Evolutionary conservation across 2,113 vertebrate genomes (phyloP).

Genomic region (Ramphastos sulfuratus): DNA sequence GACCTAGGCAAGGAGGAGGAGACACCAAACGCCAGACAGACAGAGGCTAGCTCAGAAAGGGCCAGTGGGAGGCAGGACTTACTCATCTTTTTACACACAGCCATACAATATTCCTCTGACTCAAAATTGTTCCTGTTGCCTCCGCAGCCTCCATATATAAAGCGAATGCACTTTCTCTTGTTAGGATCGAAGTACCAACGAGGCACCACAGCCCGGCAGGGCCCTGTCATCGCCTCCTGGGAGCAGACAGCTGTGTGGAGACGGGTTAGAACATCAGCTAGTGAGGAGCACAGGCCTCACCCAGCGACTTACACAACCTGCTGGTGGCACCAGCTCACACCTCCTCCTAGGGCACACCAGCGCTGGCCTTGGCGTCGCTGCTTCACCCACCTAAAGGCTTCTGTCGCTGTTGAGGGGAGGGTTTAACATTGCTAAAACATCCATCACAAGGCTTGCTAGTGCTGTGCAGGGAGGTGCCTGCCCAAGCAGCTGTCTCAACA

Average conservation of each 20-base stretch:
- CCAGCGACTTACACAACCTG: background rate
- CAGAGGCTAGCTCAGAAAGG: constrained; percentile 61
- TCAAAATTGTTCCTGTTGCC: constrained; percentile 99
- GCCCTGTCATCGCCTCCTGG: constrained; percentile 93
- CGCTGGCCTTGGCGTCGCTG: background rate
- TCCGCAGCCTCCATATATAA: constrained; percentile 96
- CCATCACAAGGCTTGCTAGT: too few species aligned
- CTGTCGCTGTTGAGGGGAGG: background rate
- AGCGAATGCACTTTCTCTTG: constrained; percentile 91
- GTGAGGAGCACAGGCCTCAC: constrained; percentile 43
- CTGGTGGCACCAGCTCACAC: background rate
- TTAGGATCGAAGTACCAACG: constrained; percentile 95
- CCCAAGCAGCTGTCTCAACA: background rate
- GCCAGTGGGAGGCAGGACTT: constrained; percentile 81
- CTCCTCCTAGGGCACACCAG: background rate
- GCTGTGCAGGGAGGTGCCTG: background rate
- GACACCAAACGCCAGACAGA: constrained; percentile 73
- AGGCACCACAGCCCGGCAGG: constrained; percentile 93
- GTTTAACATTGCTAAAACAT: background rate
- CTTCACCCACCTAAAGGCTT: background rate
- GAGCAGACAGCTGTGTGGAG: constrained; percentile 92
- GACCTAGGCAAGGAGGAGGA: constrained; percentile 53
- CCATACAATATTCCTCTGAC: constrained; percentile 97
- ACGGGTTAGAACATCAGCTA: constrained; percentile 76
- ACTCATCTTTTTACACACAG: constrained; percentile 95